Percentiles rank a stretch among this genome's conserved stretches.
phyloP scores from a whole-genome alignment of 2,113 vertebrate genomes.

The Protobothrops flavoviridis region DNA sequence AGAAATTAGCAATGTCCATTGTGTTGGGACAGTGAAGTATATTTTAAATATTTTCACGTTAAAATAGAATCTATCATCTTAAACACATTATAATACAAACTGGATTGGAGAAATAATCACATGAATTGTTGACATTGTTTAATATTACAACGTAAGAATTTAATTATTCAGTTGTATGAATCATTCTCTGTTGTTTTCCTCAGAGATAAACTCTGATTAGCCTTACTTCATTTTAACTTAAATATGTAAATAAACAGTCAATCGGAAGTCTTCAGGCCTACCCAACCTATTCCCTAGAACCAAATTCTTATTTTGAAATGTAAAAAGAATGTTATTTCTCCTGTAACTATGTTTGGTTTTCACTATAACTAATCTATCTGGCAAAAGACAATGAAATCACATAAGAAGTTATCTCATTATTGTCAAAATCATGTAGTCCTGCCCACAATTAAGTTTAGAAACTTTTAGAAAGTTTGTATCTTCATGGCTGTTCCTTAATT shows the following conservation, averaged over 20 bases:
- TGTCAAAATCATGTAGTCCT: slow-evolving; percentile 67
- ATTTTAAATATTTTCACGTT: neutral
- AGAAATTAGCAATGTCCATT: neutral
- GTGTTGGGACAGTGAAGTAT: neutral
- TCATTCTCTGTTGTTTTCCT: neutral
- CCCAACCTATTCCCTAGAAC: slow-evolving; percentile 65
- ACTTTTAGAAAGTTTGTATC: slow-evolving; percentile 47
- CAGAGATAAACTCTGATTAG: slow-evolving; percentile 45
- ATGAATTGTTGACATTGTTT: neutral
- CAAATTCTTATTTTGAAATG: slow-evolving; percentile 69
- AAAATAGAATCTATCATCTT: neutral
- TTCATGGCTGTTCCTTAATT: neutral
- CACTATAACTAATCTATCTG: slow-evolving; percentile 73
- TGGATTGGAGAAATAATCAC: neutral
- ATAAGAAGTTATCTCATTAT: slow-evolving; percentile 74
- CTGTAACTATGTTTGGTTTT: slow-evolving; percentile 63
- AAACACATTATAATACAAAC: neutral
- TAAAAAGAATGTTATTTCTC: slow-evolving; percentile 69
- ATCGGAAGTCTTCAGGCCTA: slow-evolving; percentile 69
- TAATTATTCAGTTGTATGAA: neutral
- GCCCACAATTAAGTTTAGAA: slow-evolving; percentile 64
- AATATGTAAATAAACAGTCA: slow-evolving; percentile 81
- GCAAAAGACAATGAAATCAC: slow-evolving; percentile 74
- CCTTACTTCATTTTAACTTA: slow-evolving; percentile 76
- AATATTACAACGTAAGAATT: neutral